Evolutionary conservation across 2,888 invertebrate species (phyloP).

Genomic region (Platerodrilus igneus): DNA sequence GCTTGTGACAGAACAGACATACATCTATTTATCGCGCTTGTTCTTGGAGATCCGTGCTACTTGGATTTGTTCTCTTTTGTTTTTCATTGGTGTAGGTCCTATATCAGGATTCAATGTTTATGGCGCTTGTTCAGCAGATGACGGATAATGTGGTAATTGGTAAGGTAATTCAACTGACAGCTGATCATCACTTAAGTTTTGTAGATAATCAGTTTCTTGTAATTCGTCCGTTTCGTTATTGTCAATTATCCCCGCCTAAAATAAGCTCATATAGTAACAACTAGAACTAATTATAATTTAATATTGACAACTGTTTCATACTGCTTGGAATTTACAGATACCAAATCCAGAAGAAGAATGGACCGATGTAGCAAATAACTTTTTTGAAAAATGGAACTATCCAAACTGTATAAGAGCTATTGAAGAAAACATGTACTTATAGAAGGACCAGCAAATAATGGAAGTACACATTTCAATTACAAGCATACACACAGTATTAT

Average conservation of each 20-base stretch:
- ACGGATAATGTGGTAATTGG: neutral
- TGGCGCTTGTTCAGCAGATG: neutral
- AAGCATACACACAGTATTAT: constrained; percentile 4
- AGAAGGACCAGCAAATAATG: constrained; percentile 1
- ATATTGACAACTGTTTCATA: too few species aligned
- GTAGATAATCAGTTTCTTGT: too few species aligned
- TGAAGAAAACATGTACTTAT: constrained; percentile 8
- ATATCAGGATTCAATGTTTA: neutral
- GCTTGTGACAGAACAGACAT: neutral
- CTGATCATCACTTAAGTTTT: too few species aligned
- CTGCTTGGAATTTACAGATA: constrained; percentile 15
- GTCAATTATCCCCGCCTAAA: too few species aligned
- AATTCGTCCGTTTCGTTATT: too few species aligned
- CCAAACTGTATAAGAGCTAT: constrained; percentile 8
- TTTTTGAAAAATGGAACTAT: constrained; percentile 4
- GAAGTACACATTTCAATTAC: constrained; percentile 6
- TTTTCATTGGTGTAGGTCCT: neutral
- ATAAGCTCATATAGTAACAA: too few species aligned
- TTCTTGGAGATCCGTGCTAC: neutral
- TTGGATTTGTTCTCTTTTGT: neutral
- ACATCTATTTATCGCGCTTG: constrained; percentile 7
- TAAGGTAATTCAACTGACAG: too few species aligned
- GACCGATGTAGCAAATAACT: constrained; percentile 9
- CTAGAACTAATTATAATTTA: too few species aligned
- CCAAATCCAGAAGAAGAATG: constrained; percentile 14